Evolutionary conservation across 2,113 vertebrate genomes (phyloP).

Genomic region (Dicerorhinus sumatrensis): DNA sequence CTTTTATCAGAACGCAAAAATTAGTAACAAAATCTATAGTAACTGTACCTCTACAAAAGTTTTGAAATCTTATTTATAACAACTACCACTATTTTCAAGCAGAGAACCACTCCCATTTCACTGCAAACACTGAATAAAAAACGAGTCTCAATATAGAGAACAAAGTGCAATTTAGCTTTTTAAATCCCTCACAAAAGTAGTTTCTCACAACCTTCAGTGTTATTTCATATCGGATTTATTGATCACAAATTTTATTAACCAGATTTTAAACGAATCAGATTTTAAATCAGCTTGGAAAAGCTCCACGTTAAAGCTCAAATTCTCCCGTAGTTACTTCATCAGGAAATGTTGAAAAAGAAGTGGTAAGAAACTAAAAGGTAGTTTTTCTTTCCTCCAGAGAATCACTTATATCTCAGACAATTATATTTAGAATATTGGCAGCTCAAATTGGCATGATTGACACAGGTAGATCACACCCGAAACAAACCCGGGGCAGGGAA

Average conservation of each 20-base stretch:
- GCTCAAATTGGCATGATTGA: slow-evolving; percentile 70
- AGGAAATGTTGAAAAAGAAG: slow-evolving; percentile 49
- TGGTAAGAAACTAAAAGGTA: slow-evolving; percentile 40
- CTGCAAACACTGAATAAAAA: background rate
- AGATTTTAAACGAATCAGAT: background rate
- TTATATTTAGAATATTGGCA: slow-evolving; percentile 71
- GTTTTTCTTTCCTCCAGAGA: slow-evolving; percentile 57
- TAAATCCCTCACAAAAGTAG: background rate
- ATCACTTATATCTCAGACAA: slow-evolving; percentile 69
- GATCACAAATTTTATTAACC: slow-evolving; percentile 12
- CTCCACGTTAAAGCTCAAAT: background rate
- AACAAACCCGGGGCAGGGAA: slow-evolving; percentile 72
- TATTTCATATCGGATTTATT: background rate
- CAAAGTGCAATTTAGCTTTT: background rate
- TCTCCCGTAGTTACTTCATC: slow-evolving; percentile 25
- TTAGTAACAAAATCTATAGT: background rate
- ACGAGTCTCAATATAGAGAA: background rate
- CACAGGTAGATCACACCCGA: slow-evolving; percentile 56
- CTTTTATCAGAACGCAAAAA: slow-evolving; percentile 16
- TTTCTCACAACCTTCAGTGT: background rate
- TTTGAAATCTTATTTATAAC: background rate
- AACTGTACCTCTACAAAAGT: background rate
- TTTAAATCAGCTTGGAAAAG: slow-evolving; percentile 14
- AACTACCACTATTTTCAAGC: background rate
- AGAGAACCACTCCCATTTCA: slow-evolving; percentile 1